Evolutionary conservation across 2,113 vertebrate species (phyloP).

Genomic region (Solea solea): DNA sequence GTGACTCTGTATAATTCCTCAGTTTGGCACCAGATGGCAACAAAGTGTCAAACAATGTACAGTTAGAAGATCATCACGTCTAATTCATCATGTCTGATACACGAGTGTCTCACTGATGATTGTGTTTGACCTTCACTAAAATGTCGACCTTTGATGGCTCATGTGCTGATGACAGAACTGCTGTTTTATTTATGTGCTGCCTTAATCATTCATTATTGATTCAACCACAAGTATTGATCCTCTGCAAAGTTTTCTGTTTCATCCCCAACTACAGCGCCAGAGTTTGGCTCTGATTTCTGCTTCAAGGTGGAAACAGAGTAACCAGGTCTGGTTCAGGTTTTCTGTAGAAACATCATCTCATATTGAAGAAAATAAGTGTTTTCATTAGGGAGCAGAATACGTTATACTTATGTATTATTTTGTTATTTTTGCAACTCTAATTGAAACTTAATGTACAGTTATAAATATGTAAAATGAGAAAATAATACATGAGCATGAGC

Average conservation of each 20-base stretch:
- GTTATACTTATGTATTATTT: neutral
- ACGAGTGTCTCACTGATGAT: no score
- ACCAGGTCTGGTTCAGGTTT: no score
- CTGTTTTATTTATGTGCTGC: neutral
- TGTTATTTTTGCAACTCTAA: neutral
- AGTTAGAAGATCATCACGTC: neutral
- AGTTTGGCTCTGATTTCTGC: neutral
- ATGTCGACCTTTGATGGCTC: neutral
- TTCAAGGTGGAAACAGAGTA: neutral
- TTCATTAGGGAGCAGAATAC: no score
- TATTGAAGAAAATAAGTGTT: no score
- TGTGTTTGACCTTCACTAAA: no score
- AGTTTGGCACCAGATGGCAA: conserved; percentile 24
- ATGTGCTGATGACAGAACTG: neutral
- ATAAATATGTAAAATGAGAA: conserved; percentile 9
- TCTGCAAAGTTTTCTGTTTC: neutral
- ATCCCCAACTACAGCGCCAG: neutral
- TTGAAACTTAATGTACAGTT: neutral
- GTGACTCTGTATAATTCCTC: neutral
- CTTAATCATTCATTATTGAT: conserved; percentile 8
- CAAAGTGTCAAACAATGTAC: neutral
- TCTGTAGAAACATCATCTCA: neutral
- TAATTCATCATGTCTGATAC: no score
- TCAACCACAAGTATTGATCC: neutral
- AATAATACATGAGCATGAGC: conserved; percentile 3